phyloP scores from a whole-genome alignment of 1,140 invertebrate species.

The Trachelipus rathkii region DNA sequence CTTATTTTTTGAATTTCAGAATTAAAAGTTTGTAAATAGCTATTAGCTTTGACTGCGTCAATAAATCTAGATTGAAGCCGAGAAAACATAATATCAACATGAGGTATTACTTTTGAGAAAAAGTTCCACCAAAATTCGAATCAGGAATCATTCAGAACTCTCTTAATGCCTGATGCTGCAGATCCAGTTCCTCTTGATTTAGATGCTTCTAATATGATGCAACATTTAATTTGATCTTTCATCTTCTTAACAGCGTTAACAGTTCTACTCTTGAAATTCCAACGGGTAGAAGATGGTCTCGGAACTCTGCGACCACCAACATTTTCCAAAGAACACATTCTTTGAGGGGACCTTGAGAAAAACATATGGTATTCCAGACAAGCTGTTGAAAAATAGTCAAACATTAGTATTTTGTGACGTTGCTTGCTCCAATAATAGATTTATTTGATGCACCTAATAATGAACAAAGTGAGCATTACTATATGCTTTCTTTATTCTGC shows the following conservation, averaged over 20 bases:
- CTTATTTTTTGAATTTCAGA: no score
- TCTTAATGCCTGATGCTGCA: constrained; percentile 29
- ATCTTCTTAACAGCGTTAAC: constrained; percentile 38
- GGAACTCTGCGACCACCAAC: constrained; percentile 18
- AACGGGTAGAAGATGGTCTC: constrained; percentile 22
- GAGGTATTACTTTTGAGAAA: no score
- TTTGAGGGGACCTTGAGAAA: constrained; percentile 36
- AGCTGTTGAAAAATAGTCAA: constrained; percentile 35
- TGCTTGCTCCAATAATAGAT: constrained; percentile 48
- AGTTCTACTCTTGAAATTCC: constrained; percentile 36
- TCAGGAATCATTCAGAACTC: constrained; percentile 1
- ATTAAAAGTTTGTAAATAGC: no score
- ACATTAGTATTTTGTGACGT: constrained; percentile 39
- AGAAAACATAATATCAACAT: no score
- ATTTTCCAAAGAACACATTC: constrained; percentile 27
- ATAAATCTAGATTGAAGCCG: no score
- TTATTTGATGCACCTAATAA: constrained; percentile 49
- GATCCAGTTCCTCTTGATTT: constrained; percentile 32
- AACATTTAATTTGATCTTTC: constrained; percentile 38
- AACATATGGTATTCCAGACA: constrained; percentile 37
- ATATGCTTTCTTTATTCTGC: constrained; percentile 47
- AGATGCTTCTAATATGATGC: constrained; percentile 34
- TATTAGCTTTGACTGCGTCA: no score
- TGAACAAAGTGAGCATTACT: constrained; percentile 49
- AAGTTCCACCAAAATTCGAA: no score